phyloP scores from a whole-genome alignment of 2,113 vertebrate species.

The Brevimyrus niger region DNA sequence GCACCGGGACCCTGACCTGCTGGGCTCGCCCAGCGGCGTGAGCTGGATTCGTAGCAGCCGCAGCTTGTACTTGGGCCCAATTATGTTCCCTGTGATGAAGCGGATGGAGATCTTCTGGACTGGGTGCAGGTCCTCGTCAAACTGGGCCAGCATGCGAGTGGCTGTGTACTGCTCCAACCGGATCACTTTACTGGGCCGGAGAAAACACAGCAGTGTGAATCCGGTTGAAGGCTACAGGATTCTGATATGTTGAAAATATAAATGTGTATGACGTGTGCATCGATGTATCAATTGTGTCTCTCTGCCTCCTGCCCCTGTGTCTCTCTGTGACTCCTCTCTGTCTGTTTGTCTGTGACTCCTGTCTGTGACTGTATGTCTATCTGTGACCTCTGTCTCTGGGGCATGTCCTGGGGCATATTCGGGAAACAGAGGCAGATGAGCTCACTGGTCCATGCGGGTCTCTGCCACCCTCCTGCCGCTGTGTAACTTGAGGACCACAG shows the following conservation, averaged over 20 bases:
- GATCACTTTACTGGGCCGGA: constrained; percentile 60
- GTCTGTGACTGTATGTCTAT: neutral
- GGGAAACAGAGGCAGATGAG: constrained; percentile 23
- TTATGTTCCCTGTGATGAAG: constrained; percentile 70
- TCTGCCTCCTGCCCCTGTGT: neutral
- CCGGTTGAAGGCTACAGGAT: neutral
- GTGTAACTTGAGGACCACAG: constrained; percentile 67
- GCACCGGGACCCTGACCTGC: constrained; percentile 60
- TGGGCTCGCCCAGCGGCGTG: constrained; percentile 60
- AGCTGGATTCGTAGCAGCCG: constrained; percentile 72
- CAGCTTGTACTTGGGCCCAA: constrained; percentile 81
- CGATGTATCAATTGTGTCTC: neutral
- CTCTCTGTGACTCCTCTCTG: neutral
- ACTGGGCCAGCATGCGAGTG: constrained; percentile 74
- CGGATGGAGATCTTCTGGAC: constrained; percentile 73
- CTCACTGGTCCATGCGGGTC: constrained; percentile 75
- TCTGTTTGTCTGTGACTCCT: neutral
- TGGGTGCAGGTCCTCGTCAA: constrained; percentile 70
- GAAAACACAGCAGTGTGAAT: neutral
- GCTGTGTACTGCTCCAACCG: constrained; percentile 76
- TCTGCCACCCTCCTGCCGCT: constrained; percentile 64
- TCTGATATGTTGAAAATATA: neutral
- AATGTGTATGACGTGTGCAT: neutral
- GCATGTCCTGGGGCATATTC: neutral
- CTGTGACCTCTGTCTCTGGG: neutral